Evolutionary conservation across 2,113 vertebrate species (phyloP), one percentile per base, ranked within the genome.

Genomic region (Brachypteracias leptosomus): DNA sequence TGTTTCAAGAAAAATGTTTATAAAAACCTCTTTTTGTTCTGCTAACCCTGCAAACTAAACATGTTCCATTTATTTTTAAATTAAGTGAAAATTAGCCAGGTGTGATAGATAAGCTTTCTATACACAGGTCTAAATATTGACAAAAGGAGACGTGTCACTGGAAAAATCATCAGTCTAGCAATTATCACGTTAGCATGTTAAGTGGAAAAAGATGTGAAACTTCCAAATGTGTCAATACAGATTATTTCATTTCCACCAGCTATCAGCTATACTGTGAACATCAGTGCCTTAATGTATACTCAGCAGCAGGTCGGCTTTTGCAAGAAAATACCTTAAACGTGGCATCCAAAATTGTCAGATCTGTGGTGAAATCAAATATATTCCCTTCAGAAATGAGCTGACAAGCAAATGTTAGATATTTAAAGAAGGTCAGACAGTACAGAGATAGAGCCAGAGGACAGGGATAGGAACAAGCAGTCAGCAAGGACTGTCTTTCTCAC

Each of bases 51-150:
- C 79, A 98, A 98, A 96, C 97, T 95, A 98, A 98, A 98, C 95
- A 97, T 97, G 95, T 98, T 97, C 96, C 97, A 95, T 98, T 98
- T 98, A 98, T 98, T 98, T 98, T 98, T 98, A 98, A 98, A 98
- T 98, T 98, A 98, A 98, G 97, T 97, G 98, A 98, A 98, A 98
- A 98, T 98, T 98, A 98, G 93, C 98, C 98, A 98, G 97, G 98
- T 98, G 98, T 98, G 98, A 98, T 98, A 98, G 97, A 97, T 98
- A 98, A 98, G 97, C 97, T 98, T 98, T 98, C 97, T 97, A 98
- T 98, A 98, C 98, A 98, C 97, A 97, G 98, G 97, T 98, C 98
- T 98, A 98, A 98, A 98, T 98, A 98, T 98, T 98, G 98, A 98
- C 98, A 98, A 98, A 98, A 95, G 96, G 96, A 98, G 96, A 98